These are phyloP conservation scores for Corvus moneduloides DNA, from an alignment of 2,113 vertebrate species.

Conservation along the genomic window DNA sequence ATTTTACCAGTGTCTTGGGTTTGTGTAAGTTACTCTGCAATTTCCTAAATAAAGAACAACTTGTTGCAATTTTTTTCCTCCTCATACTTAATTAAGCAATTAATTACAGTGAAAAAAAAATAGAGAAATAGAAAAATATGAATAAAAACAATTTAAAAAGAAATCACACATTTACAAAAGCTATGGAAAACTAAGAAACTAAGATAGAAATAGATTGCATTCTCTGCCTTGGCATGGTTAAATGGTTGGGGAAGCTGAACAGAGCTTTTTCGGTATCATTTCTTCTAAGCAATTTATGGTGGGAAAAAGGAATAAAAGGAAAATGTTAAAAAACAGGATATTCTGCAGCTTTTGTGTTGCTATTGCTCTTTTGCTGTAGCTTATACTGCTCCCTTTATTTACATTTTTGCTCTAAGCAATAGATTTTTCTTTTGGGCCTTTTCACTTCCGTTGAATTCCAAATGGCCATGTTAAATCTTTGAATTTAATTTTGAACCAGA, in stretches of 20 bases:
- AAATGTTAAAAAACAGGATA: neutral
- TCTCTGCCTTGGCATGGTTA: neutral
- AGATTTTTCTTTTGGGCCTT: neutral
- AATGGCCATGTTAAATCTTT: neutral
- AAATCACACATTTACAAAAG: neutral
- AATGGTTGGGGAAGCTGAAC: neutral
- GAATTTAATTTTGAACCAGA: neutral
- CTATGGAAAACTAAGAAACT: neutral
- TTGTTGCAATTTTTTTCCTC: neutral
- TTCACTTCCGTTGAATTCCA: neutral
- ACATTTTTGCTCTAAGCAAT: neutral
- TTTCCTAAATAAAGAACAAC: neutral
- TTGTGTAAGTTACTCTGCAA: neutral
- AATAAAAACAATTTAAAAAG: neutral
- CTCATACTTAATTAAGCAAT: neutral
- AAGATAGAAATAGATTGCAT: neutral
- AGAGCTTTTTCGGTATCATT: neutral
- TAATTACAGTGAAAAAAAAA: neutral
- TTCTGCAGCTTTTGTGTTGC: neutral
- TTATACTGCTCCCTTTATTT: neutral
- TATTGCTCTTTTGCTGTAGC: neutral
- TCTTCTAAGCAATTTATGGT: neutral
- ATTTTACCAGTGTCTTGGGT: neutral
- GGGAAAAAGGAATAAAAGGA: neutral
- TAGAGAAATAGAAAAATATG: rapidly evolving